These are phyloP conservation scores for Cryptocheilus praepositus DNA, from an alignment of 2,888 invertebrate genomes.

Conservation along the genomic window DNA sequence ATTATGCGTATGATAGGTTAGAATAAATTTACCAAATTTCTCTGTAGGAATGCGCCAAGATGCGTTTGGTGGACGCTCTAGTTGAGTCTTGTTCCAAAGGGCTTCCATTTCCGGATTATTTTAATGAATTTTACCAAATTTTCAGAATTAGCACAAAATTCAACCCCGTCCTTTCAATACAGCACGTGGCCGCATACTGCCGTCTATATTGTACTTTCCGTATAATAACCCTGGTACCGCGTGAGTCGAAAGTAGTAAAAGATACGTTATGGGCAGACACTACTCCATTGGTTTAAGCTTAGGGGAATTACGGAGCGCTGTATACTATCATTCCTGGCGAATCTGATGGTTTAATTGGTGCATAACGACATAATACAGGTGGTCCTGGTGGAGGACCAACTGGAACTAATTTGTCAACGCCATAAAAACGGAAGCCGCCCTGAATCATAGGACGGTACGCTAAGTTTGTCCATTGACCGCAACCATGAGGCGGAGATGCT, in stretches of 20 bases:
- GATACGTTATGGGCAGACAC: too few species aligned
- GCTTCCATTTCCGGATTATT: conserved; percentile 51
- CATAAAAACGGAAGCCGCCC: conserved; percentile 44
- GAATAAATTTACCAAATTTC: conserved; percentile 54
- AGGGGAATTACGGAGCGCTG: conserved; percentile 26
- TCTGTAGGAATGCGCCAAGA: conserved; percentile 51
- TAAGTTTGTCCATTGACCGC: conserved; percentile 38
- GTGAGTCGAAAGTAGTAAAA: too few species aligned
- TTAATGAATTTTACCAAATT: too few species aligned
- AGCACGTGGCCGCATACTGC: too few species aligned
- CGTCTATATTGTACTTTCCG: too few species aligned
- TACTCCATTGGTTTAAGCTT: too few species aligned
- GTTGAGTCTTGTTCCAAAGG: conserved; percentile 62
- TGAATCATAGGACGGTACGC: conserved; percentile 35
- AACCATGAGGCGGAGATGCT: conserved; percentile 16
- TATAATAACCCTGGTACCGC: too few species aligned
- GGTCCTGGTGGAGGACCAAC: conserved; percentile 25
- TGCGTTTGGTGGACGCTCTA: conserved; percentile 63
- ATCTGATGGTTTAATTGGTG: conserved; percentile 35
- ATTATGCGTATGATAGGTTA: neutral
- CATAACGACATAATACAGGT: conserved; percentile 35
- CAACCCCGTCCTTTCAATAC: too few species aligned
- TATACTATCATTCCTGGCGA: conserved; percentile 41
- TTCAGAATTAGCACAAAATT: too few species aligned
- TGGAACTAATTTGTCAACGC: conserved; percentile 42